Evolutionary conservation across 2,797 vertebrate species (phyloP), one percentile per base, ranked within the genome.

Genomic region (Xenopus petersii): DNA sequence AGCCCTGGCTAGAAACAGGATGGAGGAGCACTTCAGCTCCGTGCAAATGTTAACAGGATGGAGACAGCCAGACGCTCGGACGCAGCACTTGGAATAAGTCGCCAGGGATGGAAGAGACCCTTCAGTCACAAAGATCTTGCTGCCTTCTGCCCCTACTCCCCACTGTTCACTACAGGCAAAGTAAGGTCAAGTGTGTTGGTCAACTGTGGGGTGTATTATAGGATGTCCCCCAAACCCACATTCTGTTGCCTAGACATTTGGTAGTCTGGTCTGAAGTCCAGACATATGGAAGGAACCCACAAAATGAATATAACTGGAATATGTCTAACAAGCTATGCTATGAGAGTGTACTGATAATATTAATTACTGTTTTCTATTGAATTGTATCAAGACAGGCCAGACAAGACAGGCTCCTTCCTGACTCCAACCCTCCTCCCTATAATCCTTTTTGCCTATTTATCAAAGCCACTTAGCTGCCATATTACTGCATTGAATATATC

Each of bases 11-110:
- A 17, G 71, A 70, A 60, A 79, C 76, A 79, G 76, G 76, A 79
- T 79, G 71, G 76, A 79, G 46, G 76, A 70, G 67, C 66, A 65
- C 71, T 73, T 74, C 71, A 73, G 48, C 42, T 55, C 56, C 1
- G 2, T 64, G 49, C n/a, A 68, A 78, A 78, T 78, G 61, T 64
- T 74, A 79, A 79, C 76, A 79, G 76, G 76, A 79, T 79, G 76
- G 76, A 79, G 76, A 66, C 76, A 74, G 76, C 26, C 66, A 74
- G 76, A 79, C 76, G 66, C 66, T 56, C 49, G 21, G 71, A 69
- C 71, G 46, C 46, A 12, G 71, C 30, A 16, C 64, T 64, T 73
- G 71, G 71, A 69, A 73, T 51, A 65, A 48, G 56, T 33, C 33
- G 10, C 59, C 26, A 33, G 47, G 21, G 56, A 30, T 51, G 42